A percentile compares a stretch with the other conserved stretches of the same genome.
Conservation (phyloP, 2,888 invertebrate genomes). For the Hybos culiciformis region DNA sequence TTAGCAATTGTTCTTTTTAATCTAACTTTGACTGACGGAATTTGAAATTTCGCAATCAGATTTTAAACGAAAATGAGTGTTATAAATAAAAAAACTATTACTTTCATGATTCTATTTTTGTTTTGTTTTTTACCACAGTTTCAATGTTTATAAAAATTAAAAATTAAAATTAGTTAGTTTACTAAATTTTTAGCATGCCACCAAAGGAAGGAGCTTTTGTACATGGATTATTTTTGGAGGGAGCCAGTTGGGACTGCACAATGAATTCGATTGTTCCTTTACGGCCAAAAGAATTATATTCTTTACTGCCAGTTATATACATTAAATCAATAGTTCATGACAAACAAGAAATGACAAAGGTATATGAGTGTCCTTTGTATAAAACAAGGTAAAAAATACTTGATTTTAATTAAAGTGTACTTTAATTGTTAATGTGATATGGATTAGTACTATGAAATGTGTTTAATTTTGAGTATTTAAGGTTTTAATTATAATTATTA, state of each 20-base stretch:
- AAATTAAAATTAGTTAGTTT: too few species aligned
- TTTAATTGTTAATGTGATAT: neutral
- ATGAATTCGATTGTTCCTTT: constrained; percentile 73
- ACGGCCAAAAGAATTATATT: constrained; percentile 77
- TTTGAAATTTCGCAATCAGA: too few species aligned
- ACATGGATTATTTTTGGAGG: constrained; percentile 83
- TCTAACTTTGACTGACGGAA: too few species aligned
- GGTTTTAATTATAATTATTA: neutral
- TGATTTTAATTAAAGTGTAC: neutral
- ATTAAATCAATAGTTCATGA: constrained; percentile 82
- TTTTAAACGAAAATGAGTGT: too few species aligned
- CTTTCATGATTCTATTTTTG: too few species aligned
- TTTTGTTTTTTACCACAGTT: too few species aligned
- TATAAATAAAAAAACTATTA: too few species aligned
- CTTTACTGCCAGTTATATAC: constrained; percentile 80
- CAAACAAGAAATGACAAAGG: constrained; percentile 72
- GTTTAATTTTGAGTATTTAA: neutral
- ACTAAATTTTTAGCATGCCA: constrained; percentile 45
- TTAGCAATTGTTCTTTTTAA: too few species aligned
- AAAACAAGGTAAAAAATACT: constrained; percentile 53
- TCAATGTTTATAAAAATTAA: neutral
- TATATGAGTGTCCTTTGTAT: constrained; percentile 90
- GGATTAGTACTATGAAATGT: neutral
- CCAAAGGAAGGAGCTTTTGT: constrained; percentile 88
- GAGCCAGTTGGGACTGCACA: constrained; percentile 82